Conservation (phyloP, 1,140 invertebrate genomes). For the Sinella curviseta region DNA sequence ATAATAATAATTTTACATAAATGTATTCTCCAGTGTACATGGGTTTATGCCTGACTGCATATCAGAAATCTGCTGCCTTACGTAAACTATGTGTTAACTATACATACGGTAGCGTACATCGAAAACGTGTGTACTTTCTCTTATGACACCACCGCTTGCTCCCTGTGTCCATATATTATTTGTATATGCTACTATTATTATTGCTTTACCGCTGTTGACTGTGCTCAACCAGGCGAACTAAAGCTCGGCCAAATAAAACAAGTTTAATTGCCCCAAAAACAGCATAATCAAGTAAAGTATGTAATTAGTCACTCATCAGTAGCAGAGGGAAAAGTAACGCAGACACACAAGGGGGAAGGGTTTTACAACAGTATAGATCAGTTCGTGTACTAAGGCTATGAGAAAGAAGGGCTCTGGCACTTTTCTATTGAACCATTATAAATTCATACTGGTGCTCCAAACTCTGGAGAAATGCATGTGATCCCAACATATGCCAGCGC, state of each 20-base stretch:
- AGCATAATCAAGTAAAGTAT: conserved; percentile 37
- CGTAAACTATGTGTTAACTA: not conserved
- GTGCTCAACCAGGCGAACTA: conserved; percentile 1
- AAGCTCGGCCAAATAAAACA: conserved; percentile 24
- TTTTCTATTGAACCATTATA: no score
- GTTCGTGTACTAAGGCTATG: no score
- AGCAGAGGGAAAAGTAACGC: not conserved
- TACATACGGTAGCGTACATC: not conserved
- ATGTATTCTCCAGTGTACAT: not conserved
- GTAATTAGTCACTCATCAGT: conserved; percentile 37
- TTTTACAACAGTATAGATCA: no score
- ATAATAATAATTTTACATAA: no score
- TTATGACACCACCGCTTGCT: no score
- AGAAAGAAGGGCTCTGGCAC: no score
- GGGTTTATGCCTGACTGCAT: not conserved
- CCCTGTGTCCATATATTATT: no score
- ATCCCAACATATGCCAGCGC: no score
- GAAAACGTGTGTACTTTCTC: not conserved
- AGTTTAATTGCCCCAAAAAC: conserved; percentile 30
- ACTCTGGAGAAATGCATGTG: no score
- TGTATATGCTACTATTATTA: not conserved
- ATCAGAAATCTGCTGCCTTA: not conserved
- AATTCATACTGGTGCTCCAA: no score
- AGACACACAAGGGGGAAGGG: conserved; percentile 14
- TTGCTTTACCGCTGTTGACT: not conserved